phyloP scores from a whole-genome alignment of 2,113 vertebrate species.

The Coregonus clupeaformis region DNA sequence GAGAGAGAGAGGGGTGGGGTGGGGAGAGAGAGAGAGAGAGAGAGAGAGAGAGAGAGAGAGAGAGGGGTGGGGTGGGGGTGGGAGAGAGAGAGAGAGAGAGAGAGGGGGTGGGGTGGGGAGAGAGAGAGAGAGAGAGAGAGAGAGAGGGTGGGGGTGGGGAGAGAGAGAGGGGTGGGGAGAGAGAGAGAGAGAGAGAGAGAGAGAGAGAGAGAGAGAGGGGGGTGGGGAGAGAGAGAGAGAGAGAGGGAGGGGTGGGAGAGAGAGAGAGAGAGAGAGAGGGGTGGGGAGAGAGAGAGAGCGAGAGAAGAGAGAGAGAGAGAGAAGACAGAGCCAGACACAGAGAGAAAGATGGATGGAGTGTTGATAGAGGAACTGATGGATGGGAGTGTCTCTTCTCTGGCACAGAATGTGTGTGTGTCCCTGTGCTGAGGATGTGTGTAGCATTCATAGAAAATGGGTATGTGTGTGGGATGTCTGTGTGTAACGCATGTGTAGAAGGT shows the following conservation, averaged over 20 bases:
- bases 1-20: too few relatives aligned
- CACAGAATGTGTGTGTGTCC: background rate
- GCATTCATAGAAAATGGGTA: conserved; percentile 23
- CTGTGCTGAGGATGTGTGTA: background rate
- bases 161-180: too few relatives aligned
- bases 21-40: background rate
- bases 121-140: background rate
- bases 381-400: conserved; percentile 26
- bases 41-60: background rate
- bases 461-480: conserved; percentile 24
- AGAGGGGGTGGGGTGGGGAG: too few relatives aligned
- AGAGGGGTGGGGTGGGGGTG: background rate
- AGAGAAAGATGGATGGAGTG: conserved; percentile 2
- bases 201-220: conserved; percentile 20
- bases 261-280: conserved; percentile 23
- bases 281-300: background rate
- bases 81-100: too few relatives aligned
- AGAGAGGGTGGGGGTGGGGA: too few relatives aligned
- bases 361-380: conserved; percentile 33
- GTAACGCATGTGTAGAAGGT: conserved; percentile 31
- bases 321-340: background rate
- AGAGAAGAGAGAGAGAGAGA: background rate
- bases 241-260: too few relatives aligned
- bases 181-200: background rate
- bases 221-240: background rate